Evolutionary conservation across 2,888 invertebrate species (phyloP), one percentile per base, ranked within the genome.

Genomic region (Metalampra italica): DNA sequence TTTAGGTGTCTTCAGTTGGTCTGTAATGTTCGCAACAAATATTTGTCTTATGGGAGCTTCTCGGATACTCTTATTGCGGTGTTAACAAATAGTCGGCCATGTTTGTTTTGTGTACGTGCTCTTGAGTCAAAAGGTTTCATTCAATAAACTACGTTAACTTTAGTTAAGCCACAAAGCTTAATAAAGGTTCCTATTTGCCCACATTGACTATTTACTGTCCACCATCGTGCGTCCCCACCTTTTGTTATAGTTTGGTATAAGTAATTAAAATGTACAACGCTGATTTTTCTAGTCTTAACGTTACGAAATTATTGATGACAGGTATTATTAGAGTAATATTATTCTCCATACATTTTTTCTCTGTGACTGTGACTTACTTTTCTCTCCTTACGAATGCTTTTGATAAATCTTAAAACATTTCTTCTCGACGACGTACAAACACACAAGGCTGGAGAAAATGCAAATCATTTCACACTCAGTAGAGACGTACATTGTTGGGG

Each of bases 11-110:
- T 61, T 65, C 66, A 64, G 59, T 57, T 53, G 64, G 60, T 38
- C 22, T 48, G 48, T 52, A 62, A 69, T 64, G 71, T 67, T 64
- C 58, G 62, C 54, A 60, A 71, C 75, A 79, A 86, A 86, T 84
- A 83, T 85, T 85, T 81, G 73, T 77, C 64, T 75, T 73, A 70
- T 71, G 62, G 65, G 65, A 65, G 64, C 66, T 70, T 64, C 67
- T 65, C 61, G 67, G 72, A 70, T 72, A 72, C 79, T 78, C 73
- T 83, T 83, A 83, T 81, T 83, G 78, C 81, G 68, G 62, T 76
- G 78, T 76, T 78, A 75, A 75, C 78, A 82, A 82, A 82, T 66
- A 82, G 58, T 59, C 49, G 55, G 54, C 46, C 49, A 39, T 51
- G 48, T 52, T 46, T 49, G 45, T 30, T 40, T 34, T 15, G 12